phyloP scores from a whole-genome alignment of 2,113 vertebrate species.

The Ceuthmochares aereus region DNA sequence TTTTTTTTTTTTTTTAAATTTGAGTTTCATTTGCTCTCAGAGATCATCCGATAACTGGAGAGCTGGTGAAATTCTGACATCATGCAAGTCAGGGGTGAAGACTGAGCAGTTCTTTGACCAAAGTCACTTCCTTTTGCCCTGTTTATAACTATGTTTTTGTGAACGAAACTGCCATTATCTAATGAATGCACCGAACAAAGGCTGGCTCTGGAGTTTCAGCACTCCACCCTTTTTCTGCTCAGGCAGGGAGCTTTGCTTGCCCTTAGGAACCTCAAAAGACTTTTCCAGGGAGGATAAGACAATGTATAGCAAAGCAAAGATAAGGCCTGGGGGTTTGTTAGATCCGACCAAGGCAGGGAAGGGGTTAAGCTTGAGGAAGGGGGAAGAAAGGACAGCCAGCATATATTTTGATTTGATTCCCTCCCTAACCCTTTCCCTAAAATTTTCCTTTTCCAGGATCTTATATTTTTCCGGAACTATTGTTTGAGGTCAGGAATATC shows the following conservation, averaged over 20 bases:
- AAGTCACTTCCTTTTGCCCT: slow-evolving; percentile 61
- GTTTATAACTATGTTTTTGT: slow-evolving; percentile 34
- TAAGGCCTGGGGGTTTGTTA: not conserved
- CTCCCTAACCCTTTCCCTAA: rapidly evolving
- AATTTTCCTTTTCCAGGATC: not conserved
- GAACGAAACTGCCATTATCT: slow-evolving; percentile 41
- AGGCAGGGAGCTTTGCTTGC: not conserved
- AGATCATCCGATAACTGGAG: slow-evolving; percentile 34
- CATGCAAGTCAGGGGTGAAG: not conserved
- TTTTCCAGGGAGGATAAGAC: not conserved
- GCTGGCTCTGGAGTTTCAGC: slow-evolving; percentile 38
- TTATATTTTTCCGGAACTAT: not conserved
- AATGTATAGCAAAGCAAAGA: not conserved
- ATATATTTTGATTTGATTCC: not conserved
- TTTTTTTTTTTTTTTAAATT: not conserved
- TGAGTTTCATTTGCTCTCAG: not conserved
- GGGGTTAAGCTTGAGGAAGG: not conserved
- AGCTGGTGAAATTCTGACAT: slow-evolving; percentile 37
- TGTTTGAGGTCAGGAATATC: not conserved
- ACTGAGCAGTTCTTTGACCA: slow-evolving; percentile 18
- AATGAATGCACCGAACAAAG: slow-evolving; percentile 20
- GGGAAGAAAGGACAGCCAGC: not conserved
- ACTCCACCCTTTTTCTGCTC: slow-evolving; percentile 46
- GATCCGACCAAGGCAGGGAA: not conserved
- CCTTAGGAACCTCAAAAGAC: not conserved